Base-by-base conservation (phyloP, 2,888 invertebrate genomes). In the Plagodis dolabraria region DNA sequence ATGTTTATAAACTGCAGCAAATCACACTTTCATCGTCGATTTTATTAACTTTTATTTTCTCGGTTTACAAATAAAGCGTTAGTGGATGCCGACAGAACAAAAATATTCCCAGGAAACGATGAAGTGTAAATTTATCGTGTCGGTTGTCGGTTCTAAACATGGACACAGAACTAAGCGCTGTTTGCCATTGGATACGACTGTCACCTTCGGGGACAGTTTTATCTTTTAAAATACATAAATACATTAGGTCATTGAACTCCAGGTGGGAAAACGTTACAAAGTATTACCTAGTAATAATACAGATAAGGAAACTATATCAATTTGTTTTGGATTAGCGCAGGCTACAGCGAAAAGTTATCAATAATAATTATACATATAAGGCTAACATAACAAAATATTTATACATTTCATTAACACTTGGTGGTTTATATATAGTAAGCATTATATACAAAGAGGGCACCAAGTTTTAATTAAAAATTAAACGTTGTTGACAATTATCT, bases 71-170 rank as follows among this genome's bases (percentile, higher is more conserved):
- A 22, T 22, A 22, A 22, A 22, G 22, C 4, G 22, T 7, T 36
- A 40, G 11, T 42, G n/a, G 42, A 33, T 8, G 50, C 11, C 34
- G 22, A 50, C 8, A 33, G 35, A 49, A 43, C 50, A 61, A 61
- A 83, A 79, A 80, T 75, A 76, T 83, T 83, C 75, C 74, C 83
- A 83, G 82, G 82, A 85, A 84, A 82, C 72, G 79, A 70, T 67
- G 76, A 75, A 77, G 67, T 71, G 71, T 76, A 72, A 73, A 80
- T 80, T 77, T 80, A 83, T 81, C 74, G 75, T 74, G 72, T 69
- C 68, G 72, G 70, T 57, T 74, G 72, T 69, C 69, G 69, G 75
- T 75, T 80, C 79, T 83, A 79, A 82, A 82, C 74, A 75, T 72
- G 79, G 75, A 75, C 68, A 73, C 74, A 76, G 75, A 79, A 77